Evolutionary conservation across 2,888 invertebrate species (phyloP).

Genomic region (Eupithecia tripunctaria): DNA sequence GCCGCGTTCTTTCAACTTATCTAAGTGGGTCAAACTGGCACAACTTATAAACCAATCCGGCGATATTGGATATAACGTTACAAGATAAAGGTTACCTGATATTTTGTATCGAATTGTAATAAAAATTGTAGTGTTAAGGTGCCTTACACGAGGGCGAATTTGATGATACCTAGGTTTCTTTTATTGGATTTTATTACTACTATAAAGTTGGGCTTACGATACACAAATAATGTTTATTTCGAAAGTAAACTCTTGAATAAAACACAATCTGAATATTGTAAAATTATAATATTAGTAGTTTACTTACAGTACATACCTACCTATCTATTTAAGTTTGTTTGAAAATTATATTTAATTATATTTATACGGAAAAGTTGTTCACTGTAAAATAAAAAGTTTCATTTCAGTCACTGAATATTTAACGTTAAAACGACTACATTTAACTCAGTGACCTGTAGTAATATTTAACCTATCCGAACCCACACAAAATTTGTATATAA

Average conservation of each 20-base stretch:
- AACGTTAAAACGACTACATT: background rate
- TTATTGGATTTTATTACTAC: constrained; percentile 1
- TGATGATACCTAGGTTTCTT: constrained; percentile 12
- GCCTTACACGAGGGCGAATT: constrained; percentile 3
- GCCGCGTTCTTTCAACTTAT: constrained; percentile 27
- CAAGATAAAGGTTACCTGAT: constrained; percentile 13
- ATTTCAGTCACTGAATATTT: background rate
- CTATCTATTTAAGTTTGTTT: background rate
- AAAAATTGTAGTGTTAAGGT: constrained; percentile 12
- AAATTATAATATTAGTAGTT: background rate
- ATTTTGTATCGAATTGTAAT: constrained; percentile 14
- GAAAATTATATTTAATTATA: background rate
- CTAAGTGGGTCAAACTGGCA: constrained; percentile 33
- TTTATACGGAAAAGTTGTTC: background rate
- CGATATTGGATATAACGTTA: constrained; percentile 23
- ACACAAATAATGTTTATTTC: background rate
- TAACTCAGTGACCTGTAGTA: background rate
- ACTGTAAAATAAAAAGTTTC: background rate
- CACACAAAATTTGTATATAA: background rate
- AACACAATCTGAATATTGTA: background rate
- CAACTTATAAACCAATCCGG: constrained; percentile 27
- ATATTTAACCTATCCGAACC: background rate
- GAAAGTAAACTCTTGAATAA: background rate
- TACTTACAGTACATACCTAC: background rate
- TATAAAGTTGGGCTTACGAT: background rate